These are phyloP conservation scores for Bos taurus DNA, from an alignment of 2,113 vertebrate genomes.

Conservation along the genomic window ARS-UCD2.0 NC_037330.1:117129001-117129500, in stretches of 20 bases:
- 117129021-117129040: neutral
- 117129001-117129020: neutral
- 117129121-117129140: neutral
- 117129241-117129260: neutral
- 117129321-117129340: neutral
- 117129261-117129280: neutral
- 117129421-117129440: neutral
- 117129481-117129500: neutral
- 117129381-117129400: neutral
- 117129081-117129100: neutral
- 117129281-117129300: neutral
- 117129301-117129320: neutral
- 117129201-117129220: neutral
- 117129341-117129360: neutral
- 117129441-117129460: neutral
- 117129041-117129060: neutral
- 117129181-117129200: neutral
- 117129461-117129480: neutral
- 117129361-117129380: neutral
- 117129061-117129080: neutral
- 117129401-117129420: rapidly evolving
- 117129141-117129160: neutral
- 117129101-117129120: neutral
- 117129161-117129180: neutral
- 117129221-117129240: neutral